Percentiles rank a stretch among this genome's conserved stretches.
Evolutionary conservation across 2,113 vertebrate species (phyloP).

Genomic region (Phalacrocorax pelagicus): DNA sequence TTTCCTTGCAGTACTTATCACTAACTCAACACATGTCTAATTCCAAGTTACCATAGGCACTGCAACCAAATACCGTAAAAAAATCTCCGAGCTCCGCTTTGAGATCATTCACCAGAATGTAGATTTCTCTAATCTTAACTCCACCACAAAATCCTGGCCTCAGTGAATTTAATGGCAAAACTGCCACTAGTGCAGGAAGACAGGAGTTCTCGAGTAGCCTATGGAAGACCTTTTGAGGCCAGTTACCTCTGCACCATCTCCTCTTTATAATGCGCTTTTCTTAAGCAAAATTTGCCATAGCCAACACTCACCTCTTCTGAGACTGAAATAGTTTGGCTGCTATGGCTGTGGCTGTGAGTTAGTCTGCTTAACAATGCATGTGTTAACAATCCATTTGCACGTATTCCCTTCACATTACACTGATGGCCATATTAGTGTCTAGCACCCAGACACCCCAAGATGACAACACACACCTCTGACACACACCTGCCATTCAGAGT

Average conservation of each 20-base stretch:
- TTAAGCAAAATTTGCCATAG: neutral
- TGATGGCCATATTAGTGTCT: neutral
- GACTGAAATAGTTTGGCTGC: neutral
- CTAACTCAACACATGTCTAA: neutral
- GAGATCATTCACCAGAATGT: neutral
- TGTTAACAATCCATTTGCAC: neutral
- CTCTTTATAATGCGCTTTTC: neutral
- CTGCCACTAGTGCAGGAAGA: neutral
- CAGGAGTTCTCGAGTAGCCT: neutral
- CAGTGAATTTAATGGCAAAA: neutral
- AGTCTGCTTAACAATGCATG: neutral
- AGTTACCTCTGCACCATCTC: neutral
- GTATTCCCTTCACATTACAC: neutral
- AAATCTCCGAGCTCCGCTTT: neutral
- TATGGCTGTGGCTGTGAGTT: fast-evolving
- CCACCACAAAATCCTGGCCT: neutral
- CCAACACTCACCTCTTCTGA: neutral
- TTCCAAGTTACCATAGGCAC: neutral
- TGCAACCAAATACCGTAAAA: neutral
- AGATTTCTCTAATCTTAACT: neutral
- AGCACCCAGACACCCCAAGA: neutral
- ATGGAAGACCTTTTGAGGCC: neutral
- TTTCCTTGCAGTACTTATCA: neutral
- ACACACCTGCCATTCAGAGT: neutral
- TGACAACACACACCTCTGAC: neutral